Evolutionary conservation across 2,888 invertebrate genomes (phyloP).

Genomic region (Xanthia icteritia): DNA sequence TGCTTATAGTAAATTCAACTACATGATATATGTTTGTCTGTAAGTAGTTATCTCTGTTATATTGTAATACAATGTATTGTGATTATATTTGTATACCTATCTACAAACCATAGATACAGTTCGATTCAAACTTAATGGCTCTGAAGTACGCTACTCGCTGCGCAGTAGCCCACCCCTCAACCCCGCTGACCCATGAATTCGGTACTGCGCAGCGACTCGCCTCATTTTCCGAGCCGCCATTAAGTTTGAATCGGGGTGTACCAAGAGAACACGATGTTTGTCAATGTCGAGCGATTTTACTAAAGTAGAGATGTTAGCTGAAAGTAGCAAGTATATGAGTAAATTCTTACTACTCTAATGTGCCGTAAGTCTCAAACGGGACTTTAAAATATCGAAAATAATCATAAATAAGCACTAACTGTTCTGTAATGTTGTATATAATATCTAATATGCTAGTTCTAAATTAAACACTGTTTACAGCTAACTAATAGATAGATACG

Average conservation of each 20-base stretch:
- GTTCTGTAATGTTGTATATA: conserved; percentile 62
- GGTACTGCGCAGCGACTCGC: too few species aligned
- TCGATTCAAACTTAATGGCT: too few species aligned
- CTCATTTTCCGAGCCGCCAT: too few species aligned
- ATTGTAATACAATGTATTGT: conserved; percentile 39
- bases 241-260: neutral
- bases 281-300: conserved; percentile 31
- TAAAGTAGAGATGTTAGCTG: conserved; percentile 19
- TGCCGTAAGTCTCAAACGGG: conserved; percentile 65
- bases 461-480: conserved; percentile 57
- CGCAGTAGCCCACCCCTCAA: too few species aligned
- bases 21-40: conserved; percentile 26
- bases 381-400: conserved; percentile 65
- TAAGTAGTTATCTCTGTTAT: conserved; percentile 30
- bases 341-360: conserved; percentile 49
- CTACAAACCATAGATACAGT: neutral
- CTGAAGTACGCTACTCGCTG: too few species aligned
- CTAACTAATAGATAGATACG: conserved; percentile 70
- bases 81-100: conserved; percentile 30
- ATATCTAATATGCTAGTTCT: conserved; percentile 50
- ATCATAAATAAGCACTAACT: conserved; percentile 51
- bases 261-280: neutral
- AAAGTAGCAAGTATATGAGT: conserved; percentile 18
- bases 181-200: too few species aligned
- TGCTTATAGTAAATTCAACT: conserved; percentile 41